These are phyloP conservation scores for Zaprionus inermis DNA, from an alignment of 1,140 invertebrate genomes.

Conservation along the genomic window DNA sequence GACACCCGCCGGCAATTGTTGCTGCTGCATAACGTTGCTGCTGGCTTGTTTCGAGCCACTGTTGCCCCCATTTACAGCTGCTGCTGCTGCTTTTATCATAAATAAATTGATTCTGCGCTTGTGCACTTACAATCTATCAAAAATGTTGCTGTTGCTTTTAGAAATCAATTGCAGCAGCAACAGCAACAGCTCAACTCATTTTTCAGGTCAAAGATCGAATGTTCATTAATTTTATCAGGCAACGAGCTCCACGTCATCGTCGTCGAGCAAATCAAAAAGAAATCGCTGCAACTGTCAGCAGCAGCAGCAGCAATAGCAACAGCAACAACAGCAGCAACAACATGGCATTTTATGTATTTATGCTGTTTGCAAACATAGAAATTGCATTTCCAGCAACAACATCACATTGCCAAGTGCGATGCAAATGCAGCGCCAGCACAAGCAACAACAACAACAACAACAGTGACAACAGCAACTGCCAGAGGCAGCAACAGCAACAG, in stretches of 20 bases:
- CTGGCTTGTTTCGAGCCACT: slow-evolving; percentile 1
- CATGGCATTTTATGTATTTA: slow-evolving; percentile 46
- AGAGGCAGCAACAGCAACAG: slow-evolving; percentile 1
- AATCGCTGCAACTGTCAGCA: slow-evolving; percentile 61
- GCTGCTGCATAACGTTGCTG: slow-evolving; percentile 9
- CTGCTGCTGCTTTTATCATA: slow-evolving; percentile 20
- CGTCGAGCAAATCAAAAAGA: slow-evolving; percentile 57
- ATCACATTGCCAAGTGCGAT: slow-evolving; percentile 15
- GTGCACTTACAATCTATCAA: slow-evolving; percentile 31
- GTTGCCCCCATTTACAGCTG: slow-evolving; percentile 1
- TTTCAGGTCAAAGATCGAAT: slow-evolving; percentile 64
- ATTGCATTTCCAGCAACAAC: slow-evolving; percentile 56
- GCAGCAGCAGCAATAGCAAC: slow-evolving; percentile 20
- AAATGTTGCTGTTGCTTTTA: slow-evolving; percentile 25
- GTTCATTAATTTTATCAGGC: slow-evolving; percentile 71
- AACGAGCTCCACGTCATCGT: slow-evolving; percentile 18
- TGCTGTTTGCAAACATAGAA: slow-evolving; percentile 58
- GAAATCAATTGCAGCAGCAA: slow-evolving; percentile 56
- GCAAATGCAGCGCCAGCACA: slow-evolving; percentile 42
- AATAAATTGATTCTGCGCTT: slow-evolving; percentile 62
- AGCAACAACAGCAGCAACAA: slow-evolving; percentile 3
- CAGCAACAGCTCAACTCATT: slow-evolving; percentile 27
- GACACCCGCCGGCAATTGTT: slow-evolving; percentile 1
- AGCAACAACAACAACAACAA: slow-evolving; percentile 28
- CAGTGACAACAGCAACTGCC: not conserved